Evolutionary conservation across 2,797 vertebrate genomes (phyloP).

Genomic region (Erethizon dorsatum): DNA sequence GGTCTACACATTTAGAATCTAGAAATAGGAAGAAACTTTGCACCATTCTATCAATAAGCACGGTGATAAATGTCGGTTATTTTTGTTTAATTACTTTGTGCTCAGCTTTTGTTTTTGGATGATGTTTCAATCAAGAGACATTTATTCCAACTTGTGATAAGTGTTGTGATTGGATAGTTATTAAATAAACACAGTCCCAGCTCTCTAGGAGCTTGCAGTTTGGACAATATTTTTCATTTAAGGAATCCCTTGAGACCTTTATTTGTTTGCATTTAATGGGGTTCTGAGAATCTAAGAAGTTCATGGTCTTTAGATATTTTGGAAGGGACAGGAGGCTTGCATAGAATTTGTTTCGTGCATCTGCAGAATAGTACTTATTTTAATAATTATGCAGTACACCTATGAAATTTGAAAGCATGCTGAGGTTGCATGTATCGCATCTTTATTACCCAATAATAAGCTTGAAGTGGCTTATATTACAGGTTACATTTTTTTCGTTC

Average conservation of each 20-base stretch:
- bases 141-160: slow-evolving; percentile 40
- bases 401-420: slow-evolving; percentile 73
- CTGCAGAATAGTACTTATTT: slow-evolving; percentile 74
- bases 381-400: slow-evolving; percentile 66
- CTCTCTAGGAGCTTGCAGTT: slow-evolving; percentile 45
- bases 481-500: slow-evolving; percentile 74
- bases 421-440: slow-evolving; percentile 71
- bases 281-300: slow-evolving; percentile 60
- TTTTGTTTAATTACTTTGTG: slow-evolving; percentile 65
- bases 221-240: slow-evolving; percentile 32
- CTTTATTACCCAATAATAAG: slow-evolving; percentile 80
- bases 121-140: slow-evolving; percentile 60
- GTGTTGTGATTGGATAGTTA: not conserved
- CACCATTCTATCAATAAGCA: slow-evolving; percentile 12
- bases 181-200: not conserved
- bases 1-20: slow-evolving; percentile 46
- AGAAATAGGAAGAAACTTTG: slow-evolving; percentile 36
- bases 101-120: slow-evolving; percentile 58
- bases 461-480: slow-evolving; percentile 75
- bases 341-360: slow-evolving; percentile 62
- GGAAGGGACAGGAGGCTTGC: slow-evolving; percentile 55
- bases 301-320: slow-evolving; percentile 65
- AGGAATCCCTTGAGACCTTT: slow-evolving; percentile 20
- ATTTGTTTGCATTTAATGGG: not conserved
- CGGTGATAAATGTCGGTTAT: slow-evolving; percentile 42